Conservation (phyloP, 2,888 invertebrate genomes). For the Tineola bisselliella region DNA sequence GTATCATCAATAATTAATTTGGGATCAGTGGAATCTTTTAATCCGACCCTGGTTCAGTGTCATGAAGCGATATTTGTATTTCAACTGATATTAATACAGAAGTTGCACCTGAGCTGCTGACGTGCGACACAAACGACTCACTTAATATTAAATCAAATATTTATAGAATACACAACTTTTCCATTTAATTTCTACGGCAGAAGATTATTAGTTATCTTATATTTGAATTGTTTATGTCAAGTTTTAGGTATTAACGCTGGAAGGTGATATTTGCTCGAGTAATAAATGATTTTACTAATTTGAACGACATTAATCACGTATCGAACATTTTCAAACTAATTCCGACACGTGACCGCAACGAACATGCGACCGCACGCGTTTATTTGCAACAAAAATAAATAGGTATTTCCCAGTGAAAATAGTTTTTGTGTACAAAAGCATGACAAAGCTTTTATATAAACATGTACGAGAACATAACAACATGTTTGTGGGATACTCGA, state of each 20-base stretch:
- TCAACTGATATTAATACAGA: constrained; percentile 34
- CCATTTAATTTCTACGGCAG: neutral
- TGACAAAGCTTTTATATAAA: constrained; percentile 4
- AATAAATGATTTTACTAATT: neutral
- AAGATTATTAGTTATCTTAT: neutral
- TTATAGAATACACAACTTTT: constrained; percentile 5
- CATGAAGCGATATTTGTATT: constrained; percentile 28
- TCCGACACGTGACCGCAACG: neutral
- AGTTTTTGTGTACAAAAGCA: neutral
- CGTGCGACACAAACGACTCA: constrained; percentile 8
- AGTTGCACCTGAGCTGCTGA: constrained; percentile 29
- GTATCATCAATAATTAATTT: constrained; percentile 11
- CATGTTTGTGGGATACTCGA: constrained; percentile 2
- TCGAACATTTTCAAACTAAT: neutral
- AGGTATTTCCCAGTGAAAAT: neutral
- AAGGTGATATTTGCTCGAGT: no score
- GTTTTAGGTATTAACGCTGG: no score
- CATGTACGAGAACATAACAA: neutral
- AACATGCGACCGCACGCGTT: neutral
- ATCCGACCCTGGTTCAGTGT: constrained; percentile 23
- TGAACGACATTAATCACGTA: neutral
- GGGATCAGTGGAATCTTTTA: constrained; percentile 16
- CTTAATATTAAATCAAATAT: constrained; percentile 11
- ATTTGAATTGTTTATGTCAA: neutral
- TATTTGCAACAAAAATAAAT: neutral